Evolutionary conservation across 2,888 invertebrate species (phyloP).

Genomic region (Ornithoptera alexandrae): DNA sequence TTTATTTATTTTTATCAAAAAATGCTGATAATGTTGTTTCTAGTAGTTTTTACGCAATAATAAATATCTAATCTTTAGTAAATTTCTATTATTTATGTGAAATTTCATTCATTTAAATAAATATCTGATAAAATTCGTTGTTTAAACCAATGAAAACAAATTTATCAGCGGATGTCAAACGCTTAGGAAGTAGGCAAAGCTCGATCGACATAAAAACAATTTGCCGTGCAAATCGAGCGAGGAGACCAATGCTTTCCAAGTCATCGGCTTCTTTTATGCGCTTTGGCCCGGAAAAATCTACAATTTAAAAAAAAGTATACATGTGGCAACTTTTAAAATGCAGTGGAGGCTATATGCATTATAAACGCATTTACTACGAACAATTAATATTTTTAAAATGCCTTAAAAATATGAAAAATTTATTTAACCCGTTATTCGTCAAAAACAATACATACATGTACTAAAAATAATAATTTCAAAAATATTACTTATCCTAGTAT

Average conservation of each 20-base stretch:
- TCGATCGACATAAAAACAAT: slow-evolving; percentile 70
- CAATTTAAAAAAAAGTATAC: slow-evolving; percentile 52
- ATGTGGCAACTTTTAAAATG: slow-evolving; percentile 36
- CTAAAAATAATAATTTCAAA: too few relatives aligned
- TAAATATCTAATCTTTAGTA: too few relatives aligned
- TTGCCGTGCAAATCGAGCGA: slow-evolving; percentile 76
- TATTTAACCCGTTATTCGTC: too few relatives aligned
- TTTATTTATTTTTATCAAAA: too few relatives aligned
- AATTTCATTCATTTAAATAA: not conserved
- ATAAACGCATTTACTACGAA: slow-evolving; percentile 29
- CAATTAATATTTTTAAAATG: slow-evolving; percentile 32
- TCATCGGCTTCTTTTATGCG: slow-evolving; percentile 64
- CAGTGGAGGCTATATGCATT: slow-evolving; percentile 27
- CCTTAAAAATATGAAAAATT: too few relatives aligned
- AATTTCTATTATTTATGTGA: not conserved
- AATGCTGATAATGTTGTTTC: too few relatives aligned
- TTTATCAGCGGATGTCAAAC: slow-evolving; percentile 43
- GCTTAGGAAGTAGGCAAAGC: slow-evolving; percentile 37
- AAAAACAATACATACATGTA: too few relatives aligned
- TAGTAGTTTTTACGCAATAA: too few relatives aligned
- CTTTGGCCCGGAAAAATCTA: slow-evolving; percentile 67
- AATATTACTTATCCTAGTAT: too few relatives aligned
- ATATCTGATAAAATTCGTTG: not conserved
- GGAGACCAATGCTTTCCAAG: slow-evolving; percentile 73
- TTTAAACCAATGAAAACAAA: slow-evolving; percentile 21